Evolutionary conservation across 2,113 vertebrate genomes (phyloP), one percentile per base, ranked within the genome.

Genomic region (Eublepharis macularius): DNA sequence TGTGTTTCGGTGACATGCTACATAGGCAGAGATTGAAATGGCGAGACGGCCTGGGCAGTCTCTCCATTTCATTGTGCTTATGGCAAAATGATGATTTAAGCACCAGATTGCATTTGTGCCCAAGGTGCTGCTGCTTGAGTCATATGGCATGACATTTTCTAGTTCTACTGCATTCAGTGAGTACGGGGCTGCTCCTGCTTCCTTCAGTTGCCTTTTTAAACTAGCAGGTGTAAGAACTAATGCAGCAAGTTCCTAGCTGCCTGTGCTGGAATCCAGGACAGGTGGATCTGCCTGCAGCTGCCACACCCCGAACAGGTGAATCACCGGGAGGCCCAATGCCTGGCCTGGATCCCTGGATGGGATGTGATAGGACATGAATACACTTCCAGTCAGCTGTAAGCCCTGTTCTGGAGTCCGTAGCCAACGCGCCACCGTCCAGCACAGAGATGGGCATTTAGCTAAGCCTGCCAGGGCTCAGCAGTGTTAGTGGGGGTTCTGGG

Each of bases 231-330:
- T 41, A n/a, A 51, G 63, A 84, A 41, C 39, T 19, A 66, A 26
- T 39, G 36, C 29, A 16, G 72, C 51, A 34, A 60, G 36, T 51
- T 80, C 36, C 70, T 41, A 21, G 24, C 80, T 86, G 70, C 76
- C 84, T 84, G 76, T 82, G 39, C 87, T 90, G 93, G 94, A 91
- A 75, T 74, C 21, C 90, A 92, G 89, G 90, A 93, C 94, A 94
- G 94, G 94, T 94, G 93, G 83, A 90, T 45, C 72, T 51, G 82
- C 68, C 69, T 79, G 72, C 36, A 80, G 82, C 69, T 8, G 87
- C 69, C 76, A 73, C 80, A 68, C 82, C 80, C 68, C 68, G 89
- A 81, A 80, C 85, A 83, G 84, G 84, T 86, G 81, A 89, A 89
- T 87, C 85, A 86, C 85, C 36, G 84, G 76, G 57, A 70, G 85